A percentile compares a stretch with the other conserved stretches of the same genome.
Evolutionary conservation across 2,888 invertebrate species (phyloP).

Genomic region (Leucophenga montana): DNA sequence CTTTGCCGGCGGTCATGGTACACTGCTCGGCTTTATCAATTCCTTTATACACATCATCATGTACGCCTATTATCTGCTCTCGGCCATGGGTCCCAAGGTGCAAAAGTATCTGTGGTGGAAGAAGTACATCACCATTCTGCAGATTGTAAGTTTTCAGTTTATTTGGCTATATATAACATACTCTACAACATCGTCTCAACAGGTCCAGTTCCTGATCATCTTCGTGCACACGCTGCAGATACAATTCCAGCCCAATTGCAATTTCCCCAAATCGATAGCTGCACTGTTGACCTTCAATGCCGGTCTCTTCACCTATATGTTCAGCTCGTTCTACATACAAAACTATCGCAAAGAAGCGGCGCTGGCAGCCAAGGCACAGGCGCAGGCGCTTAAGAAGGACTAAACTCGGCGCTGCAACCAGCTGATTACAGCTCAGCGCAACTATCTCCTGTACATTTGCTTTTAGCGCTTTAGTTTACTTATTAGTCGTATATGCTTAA

Average conservation of each 20-base stretch:
- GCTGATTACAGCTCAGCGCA: not conserved
- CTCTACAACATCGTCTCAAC: constrained; percentile 62
- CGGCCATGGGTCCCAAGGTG: constrained; percentile 89
- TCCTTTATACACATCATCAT: constrained; percentile 92
- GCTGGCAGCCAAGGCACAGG: constrained; percentile 51
- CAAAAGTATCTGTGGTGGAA: constrained; percentile 97
- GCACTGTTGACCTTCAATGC: constrained; percentile 81
- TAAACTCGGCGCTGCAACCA: constrained; percentile 40
- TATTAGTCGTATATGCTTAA: not conserved
- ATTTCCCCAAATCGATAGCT: constrained; percentile 81
- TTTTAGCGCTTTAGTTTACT: constrained; percentile 3
- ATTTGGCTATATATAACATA: not conserved
- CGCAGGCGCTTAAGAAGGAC: constrained; percentile 59
- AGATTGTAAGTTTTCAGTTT: constrained; percentile 78
- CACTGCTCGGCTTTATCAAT: constrained; percentile 89
- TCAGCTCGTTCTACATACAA: constrained; percentile 82
- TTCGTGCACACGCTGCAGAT: constrained; percentile 81
- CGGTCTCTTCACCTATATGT: constrained; percentile 83
- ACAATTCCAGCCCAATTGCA: constrained; percentile 80
- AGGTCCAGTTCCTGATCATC: constrained; percentile 85
- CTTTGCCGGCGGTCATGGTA: constrained; percentile 87
- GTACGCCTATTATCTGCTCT: constrained; percentile 92
- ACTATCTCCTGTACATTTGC: constrained; percentile 7
- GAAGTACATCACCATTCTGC: constrained; percentile 88
- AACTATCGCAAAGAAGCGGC: constrained; percentile 76